Conservation (phyloP, 1,140 invertebrate genomes). For the Pseudachorutes palmiensis region DNA sequence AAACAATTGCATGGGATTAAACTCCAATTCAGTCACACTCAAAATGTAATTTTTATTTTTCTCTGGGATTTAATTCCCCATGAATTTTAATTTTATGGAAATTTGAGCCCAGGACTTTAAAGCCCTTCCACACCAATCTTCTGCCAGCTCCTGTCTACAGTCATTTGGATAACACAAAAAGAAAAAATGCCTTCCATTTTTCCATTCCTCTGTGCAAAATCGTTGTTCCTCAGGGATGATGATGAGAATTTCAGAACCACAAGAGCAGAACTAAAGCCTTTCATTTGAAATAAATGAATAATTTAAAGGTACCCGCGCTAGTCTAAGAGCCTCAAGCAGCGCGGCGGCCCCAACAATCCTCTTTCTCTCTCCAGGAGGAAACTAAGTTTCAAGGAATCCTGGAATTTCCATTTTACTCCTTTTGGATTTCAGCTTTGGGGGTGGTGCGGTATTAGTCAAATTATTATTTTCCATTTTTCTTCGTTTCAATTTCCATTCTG, state of each 20-base stretch:
- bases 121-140: too few species aligned
- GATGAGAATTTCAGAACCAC: background rate
- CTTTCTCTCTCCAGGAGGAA: too few species aligned
- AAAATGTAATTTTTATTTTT: background rate
- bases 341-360: too few species aligned
- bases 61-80: background rate
- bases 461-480: conserved; percentile 1
- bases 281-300: conserved; percentile 10
- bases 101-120: background rate
- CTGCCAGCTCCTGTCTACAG: too few species aligned
- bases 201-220: background rate
- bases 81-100: conserved; percentile 13
- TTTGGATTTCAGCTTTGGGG: too few species aligned
- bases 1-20: conserved; percentile 1
- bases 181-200: background rate
- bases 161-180: background rate
- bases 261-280: background rate
- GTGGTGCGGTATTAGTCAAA: background rate
- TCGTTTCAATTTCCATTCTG: background rate
- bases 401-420: background rate
- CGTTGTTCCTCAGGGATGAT: background rate
- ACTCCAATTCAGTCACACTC: background rate
- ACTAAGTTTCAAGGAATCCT: too few species aligned
- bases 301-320: background rate
- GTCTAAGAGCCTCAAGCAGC: too few species aligned